Evolutionary conservation across 1,140 invertebrate species (phyloP), one percentile per base, ranked within the genome.

Genomic region (Tenebrio molitor): DNA sequence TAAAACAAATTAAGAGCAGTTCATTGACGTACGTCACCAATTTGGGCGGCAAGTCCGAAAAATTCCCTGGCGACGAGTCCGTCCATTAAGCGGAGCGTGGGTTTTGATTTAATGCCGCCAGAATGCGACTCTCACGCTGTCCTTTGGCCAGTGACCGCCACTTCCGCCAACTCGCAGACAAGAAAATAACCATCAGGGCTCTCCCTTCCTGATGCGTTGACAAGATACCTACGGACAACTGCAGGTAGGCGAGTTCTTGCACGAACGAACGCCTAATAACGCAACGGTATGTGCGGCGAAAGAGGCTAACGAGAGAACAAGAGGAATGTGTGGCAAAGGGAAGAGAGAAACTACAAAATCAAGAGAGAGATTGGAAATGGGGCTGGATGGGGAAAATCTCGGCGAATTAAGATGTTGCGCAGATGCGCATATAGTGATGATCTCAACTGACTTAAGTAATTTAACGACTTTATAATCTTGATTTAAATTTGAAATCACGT

Each of bases 1-100:
- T 65, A 65, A 65, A 65, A 65, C 66, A 42, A 66, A 66, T 66
- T 66, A 66, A 66, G 64, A 42, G n/a, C 19, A 46, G 64, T 66
- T 66, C 25, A 66, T 66, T 33, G 64, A 66, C 64, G 25, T 33
- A 66, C 16, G 16, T 65, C 19, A n/a, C 23, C 1, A n/a, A 23
- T 36, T 39, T 36, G n/a, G 33, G 17, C 62, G 10, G 29, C 16
- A 36, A 65, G 39, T 36, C 39, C n/a, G 15, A 19, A 50, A 12
- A 10, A 21, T 19, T 21, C 3, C 15, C n/a, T 16, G 7, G 14
- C 46, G 21, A 53, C 8, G 46, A 44, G 8, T 44, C 16, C 16
- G 8, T 64, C 12, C 16, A 66, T 12, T 25, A 69, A 69, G 12
- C 19, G 1, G 21, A 39, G 67, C 46, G 46, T 58, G 29, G 67